Evolutionary conservation across 2,797 vertebrate species (phyloP).

Genomic region (Pseudocheirus occidentalis): DNA sequence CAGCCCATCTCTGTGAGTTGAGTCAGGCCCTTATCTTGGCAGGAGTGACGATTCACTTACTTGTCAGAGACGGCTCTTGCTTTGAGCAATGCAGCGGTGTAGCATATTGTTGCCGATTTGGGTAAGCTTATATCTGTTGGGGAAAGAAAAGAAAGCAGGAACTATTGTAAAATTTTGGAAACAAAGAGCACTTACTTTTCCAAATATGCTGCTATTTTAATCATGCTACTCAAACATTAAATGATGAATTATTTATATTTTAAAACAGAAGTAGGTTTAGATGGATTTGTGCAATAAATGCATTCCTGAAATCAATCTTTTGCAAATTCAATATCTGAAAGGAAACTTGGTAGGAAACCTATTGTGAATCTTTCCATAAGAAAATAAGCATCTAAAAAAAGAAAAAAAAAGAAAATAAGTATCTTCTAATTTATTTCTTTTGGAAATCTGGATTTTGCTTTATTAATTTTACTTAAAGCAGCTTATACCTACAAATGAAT

Average conservation of each 20-base stretch:
- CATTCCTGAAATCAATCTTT: neutral
- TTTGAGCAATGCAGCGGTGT: constrained; percentile 98
- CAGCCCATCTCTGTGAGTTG: constrained; percentile 10
- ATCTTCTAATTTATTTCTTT: constrained; percentile 20
- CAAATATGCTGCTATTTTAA: constrained; percentile 38
- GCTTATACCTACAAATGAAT: constrained; percentile 42
- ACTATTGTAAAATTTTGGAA: constrained; percentile 55
- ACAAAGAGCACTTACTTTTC: constrained; percentile 56
- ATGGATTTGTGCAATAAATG: neutral
- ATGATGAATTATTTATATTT: constrained; percentile 53
- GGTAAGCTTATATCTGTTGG: constrained; percentile 98
- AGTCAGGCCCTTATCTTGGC: constrained; percentile 57
- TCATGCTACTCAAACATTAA: constrained; percentile 5
- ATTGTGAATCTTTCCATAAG: neutral
- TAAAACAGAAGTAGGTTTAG: neutral
- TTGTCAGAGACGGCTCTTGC: constrained; percentile 99
- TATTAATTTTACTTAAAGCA: constrained; percentile 38
- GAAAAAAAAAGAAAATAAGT: constrained; percentile 20
- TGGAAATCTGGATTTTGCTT: constrained; percentile 52
- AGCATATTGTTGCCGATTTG: constrained; percentile 99
- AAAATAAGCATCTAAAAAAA: constrained; percentile 35
- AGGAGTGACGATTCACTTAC: constrained; percentile 88
- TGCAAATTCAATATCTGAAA: neutral
- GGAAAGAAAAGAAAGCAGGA: constrained; percentile 76
- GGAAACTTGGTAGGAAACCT: neutral